Evolutionary conservation across 2,113 vertebrate genomes (phyloP).

Genomic region (Oncorhynchus mykiss): DNA sequence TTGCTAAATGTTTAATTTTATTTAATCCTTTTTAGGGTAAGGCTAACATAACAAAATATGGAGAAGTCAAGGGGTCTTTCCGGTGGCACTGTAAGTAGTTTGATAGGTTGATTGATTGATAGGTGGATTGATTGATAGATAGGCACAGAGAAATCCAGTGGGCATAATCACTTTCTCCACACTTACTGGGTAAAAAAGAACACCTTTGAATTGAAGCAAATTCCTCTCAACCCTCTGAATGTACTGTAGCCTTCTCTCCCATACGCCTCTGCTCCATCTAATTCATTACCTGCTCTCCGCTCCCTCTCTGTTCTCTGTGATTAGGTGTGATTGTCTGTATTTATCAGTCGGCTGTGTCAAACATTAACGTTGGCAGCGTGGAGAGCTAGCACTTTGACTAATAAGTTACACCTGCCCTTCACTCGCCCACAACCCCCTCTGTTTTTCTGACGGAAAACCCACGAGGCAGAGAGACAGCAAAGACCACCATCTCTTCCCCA

Average conservation of each 20-base stretch:
- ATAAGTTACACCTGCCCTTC: not conserved
- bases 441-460: not conserved
- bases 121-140: not conserved
- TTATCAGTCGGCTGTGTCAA: slow-evolving; percentile 1
- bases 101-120: no score
- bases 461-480: not conserved
- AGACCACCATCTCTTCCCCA: not conserved
- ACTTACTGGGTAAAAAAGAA: not conserved
- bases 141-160: not conserved
- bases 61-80: no score
- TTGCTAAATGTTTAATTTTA: no score
- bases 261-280: not conserved
- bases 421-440: not conserved
- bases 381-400: not conserved
- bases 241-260: not conserved
- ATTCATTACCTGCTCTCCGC: not conserved
- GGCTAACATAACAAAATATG: no score
- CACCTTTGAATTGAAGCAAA: not conserved
- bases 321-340: not conserved
- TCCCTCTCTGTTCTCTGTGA: not conserved
- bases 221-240: not conserved
- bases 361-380: not conserved
- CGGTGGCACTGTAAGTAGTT: no score
- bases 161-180: not conserved
- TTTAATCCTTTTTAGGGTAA: no score